Conservation (phyloP, 2,797 vertebrate species). For the Lagorchestes hirsutus region DNA sequence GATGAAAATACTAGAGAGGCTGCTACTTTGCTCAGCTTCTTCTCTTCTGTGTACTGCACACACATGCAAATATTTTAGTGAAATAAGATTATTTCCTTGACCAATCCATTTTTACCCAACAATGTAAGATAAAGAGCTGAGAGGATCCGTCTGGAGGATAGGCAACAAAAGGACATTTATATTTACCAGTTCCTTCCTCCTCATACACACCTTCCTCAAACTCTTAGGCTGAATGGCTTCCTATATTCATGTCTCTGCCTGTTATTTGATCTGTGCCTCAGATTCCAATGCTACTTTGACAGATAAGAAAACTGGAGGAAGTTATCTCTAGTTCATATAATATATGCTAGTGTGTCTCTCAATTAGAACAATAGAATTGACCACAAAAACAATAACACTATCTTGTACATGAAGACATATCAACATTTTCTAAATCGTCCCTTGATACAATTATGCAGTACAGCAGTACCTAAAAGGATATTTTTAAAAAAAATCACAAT, state of each 20-base stretch:
- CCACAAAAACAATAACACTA: background rate
- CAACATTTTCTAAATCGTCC: background rate
- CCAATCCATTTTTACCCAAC: background rate
- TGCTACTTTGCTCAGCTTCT: background rate
- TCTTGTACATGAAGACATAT: background rate
- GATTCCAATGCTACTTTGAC: background rate
- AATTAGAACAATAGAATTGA: background rate
- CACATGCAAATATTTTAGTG: background rate
- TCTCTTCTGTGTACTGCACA: background rate
- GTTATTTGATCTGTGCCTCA: background rate
- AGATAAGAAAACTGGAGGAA: background rate
- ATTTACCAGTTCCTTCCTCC: background rate
- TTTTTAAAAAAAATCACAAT: background rate
- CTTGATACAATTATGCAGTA: background rate
- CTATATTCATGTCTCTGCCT: background rate
- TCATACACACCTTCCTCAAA: background rate
- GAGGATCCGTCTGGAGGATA: background rate
- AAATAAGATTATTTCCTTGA: background rate
- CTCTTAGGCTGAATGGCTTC: background rate
- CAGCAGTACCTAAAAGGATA: background rate
- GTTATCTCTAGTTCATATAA: background rate
- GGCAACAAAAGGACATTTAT: background rate
- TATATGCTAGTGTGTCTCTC: background rate
- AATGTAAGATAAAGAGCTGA: background rate
- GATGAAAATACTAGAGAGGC: background rate